Base-by-base conservation (phyloP, 1,140 invertebrate genomes). In the Platyscapa corneri region DNA sequence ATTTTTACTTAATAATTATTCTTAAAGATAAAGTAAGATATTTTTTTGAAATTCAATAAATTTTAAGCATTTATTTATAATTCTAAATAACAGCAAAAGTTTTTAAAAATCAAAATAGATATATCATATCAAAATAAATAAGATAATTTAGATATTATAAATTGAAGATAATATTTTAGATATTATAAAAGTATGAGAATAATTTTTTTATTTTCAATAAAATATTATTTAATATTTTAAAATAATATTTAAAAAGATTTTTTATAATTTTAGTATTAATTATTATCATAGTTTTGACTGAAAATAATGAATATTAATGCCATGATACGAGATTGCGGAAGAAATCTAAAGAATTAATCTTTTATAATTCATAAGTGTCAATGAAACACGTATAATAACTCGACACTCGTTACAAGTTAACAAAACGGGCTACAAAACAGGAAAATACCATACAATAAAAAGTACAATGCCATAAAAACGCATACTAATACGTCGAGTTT, bases 401-500 rank as follows among this genome's bases (percentile, higher is more conserved):
- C 72, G 65, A 75, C 77, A 74, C 20, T 72, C 32, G 72, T 39
- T 65, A 77, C n/a, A 70, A 65, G 70, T 78, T n/a, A 56, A 82
- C 60, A 82, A 53, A 46, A 67, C 32, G 82, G 53, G 67, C 42
- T n/a, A 74, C 2, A 49, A 46, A 46, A 76, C 20, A 74, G 39
- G 6, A 75, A 76, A 75, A n/a, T 56, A 37, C 72, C 23, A 75
- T 23, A 70, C n/a, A 65, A 72, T 39, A 34, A 60, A n/a, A 20
- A 81, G 39, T n/a, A 80, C 32, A 53, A 75, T 64, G n/a, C 72
- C 75, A 82, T 30, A 53, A 77, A 37, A 67, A 76, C 34, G 53
- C 27, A 46, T n/a, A 80, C 53, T 78, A 88, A 86, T 85, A 87
- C 42, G 74, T 83, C 81, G 81, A 87, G 81, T 85, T 86, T 86